These are phyloP conservation scores for Chalcis sispes DNA, from an alignment of 2,888 invertebrate genomes.

Conservation along the genomic window DNA sequence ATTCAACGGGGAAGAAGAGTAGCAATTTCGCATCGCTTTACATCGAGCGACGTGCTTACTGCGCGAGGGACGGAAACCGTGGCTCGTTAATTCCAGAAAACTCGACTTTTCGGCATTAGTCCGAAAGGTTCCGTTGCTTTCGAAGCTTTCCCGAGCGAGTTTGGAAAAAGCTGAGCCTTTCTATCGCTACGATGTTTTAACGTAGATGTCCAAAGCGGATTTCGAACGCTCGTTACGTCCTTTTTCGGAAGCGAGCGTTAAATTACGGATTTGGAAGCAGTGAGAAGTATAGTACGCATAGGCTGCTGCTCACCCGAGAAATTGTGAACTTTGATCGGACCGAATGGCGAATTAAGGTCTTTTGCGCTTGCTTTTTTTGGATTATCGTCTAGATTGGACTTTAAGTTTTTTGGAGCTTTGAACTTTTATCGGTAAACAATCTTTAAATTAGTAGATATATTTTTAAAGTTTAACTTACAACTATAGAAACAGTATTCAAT, in stretches of 20 bases:
- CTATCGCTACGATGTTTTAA: not conserved
- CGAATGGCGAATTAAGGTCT: conserved; percentile 12
- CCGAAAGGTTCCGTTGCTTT: not conserved
- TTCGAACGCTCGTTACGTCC: conserved; percentile 23
- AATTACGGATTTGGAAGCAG: conserved; percentile 22
- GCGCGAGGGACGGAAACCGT: not conserved
- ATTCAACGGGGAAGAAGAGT: not conserved
- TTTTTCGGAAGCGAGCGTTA: conserved; percentile 19
- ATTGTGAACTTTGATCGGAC: conserved; percentile 21
- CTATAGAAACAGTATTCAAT: no score
- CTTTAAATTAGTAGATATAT: no score
- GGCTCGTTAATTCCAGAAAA: not conserved
- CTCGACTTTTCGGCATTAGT: not conserved
- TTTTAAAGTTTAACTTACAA: no score
- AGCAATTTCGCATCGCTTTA: not conserved
- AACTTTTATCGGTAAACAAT: no score
- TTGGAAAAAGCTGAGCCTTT: conserved; percentile 2
- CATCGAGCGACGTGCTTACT: not conserved
- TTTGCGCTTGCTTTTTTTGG: conserved; percentile 9
- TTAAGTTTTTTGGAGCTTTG: no score
- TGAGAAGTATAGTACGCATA: not conserved
- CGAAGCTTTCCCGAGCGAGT: not conserved
- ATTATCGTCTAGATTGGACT: not conserved
- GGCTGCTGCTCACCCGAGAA: not conserved
- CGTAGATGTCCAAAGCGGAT: conserved; percentile 14